Evolutionary conservation across 2,113 vertebrate genomes (phyloP).

Genomic region (Psephotus haematonotus): DNA sequence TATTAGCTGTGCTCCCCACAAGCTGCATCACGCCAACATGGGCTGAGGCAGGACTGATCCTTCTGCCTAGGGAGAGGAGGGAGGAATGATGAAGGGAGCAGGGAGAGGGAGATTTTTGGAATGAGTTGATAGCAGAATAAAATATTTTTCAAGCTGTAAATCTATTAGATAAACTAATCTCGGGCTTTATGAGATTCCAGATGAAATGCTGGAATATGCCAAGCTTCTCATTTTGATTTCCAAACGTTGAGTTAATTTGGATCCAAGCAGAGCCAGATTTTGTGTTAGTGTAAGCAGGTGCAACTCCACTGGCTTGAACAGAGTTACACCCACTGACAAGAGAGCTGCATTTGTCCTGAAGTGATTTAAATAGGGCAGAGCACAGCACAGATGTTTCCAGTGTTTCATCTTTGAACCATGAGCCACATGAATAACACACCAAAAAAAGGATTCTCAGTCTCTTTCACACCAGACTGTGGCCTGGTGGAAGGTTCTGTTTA

Average conservation of each 20-base stretch:
- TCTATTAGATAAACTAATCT: conserved; percentile 59
- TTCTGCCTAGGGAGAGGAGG: neutral
- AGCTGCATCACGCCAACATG: neutral
- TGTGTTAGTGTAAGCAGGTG: conserved; percentile 12
- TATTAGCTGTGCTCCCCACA: neutral
- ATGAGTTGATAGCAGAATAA: neutral
- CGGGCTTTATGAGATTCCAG: conserved; percentile 5
- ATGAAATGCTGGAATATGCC: conserved; percentile 35
- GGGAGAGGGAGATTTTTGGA: conserved; percentile 28
- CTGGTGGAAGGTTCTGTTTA: neutral
- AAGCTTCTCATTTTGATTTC: conserved; percentile 30
- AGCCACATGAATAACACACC: neutral
- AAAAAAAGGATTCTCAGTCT: neutral
- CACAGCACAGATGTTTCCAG: conserved; percentile 39
- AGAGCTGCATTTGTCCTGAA: conserved; percentile 20
- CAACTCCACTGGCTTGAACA: conserved; percentile 16
- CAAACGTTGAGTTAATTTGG: conserved; percentile 53
- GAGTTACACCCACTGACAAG: conserved; percentile 37
- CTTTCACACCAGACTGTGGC: neutral
- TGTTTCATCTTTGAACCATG: conserved; percentile 20
- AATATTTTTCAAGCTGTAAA: conserved; percentile 47
- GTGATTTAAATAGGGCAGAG: conserved; percentile 35
- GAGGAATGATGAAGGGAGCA: neutral
- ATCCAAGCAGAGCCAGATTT: conserved; percentile 28
- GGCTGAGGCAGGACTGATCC: neutral